phyloP scores from a whole-genome alignment of 2,888 invertebrate species.

The Pristionchus exspectatus region DNA sequence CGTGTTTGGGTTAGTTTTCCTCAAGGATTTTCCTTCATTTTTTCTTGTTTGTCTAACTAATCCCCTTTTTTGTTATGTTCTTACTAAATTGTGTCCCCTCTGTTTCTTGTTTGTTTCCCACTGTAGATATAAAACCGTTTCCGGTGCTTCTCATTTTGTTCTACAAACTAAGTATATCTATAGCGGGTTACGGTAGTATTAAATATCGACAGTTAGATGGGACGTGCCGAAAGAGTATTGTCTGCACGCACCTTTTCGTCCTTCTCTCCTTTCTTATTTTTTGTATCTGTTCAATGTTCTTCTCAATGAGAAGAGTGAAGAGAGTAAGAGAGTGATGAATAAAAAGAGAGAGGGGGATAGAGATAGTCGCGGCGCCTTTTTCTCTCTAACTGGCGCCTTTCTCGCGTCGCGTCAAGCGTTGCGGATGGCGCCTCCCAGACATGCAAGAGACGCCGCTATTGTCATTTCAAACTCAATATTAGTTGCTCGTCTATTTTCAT shows the following conservation, averaged over 20 bases:
- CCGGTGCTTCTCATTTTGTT: not conserved
- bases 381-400: constrained; percentile 37
- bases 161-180: not conserved
- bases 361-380: not conserved
- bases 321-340: not conserved
- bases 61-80: constrained; percentile 23
- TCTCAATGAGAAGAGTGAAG: not conserved
- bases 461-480: no score
- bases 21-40: constrained; percentile 15
- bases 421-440: constrained; percentile 4
- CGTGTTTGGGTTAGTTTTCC: constrained; percentile 18
- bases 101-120: constrained; percentile 20
- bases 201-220: not conserved
- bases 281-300: not conserved
- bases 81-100: constrained; percentile 18
- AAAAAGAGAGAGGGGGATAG: not conserved
- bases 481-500: not conserved
- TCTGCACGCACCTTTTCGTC: not conserved
- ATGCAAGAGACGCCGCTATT: not conserved
- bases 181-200: not conserved
- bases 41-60: constrained; percentile 23
- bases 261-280: not conserved
- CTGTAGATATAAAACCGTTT: constrained; percentile 45
- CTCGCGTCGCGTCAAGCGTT: constrained; percentile 38
- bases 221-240: not conserved